A percentile compares a stretch with the other conserved stretches of the same genome.
Conservation (phyloP, 2,113 vertebrate genomes). For the Perca schrenkii region DNA sequence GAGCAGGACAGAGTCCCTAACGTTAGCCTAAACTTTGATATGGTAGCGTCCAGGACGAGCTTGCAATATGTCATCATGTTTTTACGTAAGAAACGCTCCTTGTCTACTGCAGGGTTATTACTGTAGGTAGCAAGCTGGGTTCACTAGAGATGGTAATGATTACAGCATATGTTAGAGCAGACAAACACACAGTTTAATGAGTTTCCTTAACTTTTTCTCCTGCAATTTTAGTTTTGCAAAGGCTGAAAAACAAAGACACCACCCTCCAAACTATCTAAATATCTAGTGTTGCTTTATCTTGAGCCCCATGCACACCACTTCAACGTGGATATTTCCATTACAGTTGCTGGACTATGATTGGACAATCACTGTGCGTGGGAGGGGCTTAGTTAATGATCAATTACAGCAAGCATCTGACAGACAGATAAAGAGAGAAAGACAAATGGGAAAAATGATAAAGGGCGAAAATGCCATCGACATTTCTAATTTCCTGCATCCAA, state of each 20-base stretch:
- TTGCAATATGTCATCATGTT: neutral
- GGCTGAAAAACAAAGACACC: neutral
- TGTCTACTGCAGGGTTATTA: neutral
- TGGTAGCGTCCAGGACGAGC: neutral
- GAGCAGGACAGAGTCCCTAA: neutral
- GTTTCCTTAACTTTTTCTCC: neutral
- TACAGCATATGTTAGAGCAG: neutral
- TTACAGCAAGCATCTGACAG: constrained; percentile 18
- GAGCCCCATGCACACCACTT: neutral
- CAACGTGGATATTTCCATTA: neutral
- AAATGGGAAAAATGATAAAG: constrained; percentile 37
- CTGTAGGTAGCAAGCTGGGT: neutral
- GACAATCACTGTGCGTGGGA: neutral
- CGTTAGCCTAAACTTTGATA: neutral
- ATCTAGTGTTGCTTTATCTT: neutral
- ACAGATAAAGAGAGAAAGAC: constrained; percentile 27
- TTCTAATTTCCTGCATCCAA: constrained; percentile 61
- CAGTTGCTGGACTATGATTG: constrained; percentile 7
- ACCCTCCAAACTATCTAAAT: neutral
- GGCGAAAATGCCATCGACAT: constrained; percentile 63
- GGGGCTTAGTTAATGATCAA: constrained; percentile 6
- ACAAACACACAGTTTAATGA: neutral
- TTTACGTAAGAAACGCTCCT: neutral
- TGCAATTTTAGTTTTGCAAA: neutral
- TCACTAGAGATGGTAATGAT: too few relatives aligned